phyloP scores from a whole-genome alignment of 1,140 invertebrate genomes.

The Plutomurus gul region DNA sequence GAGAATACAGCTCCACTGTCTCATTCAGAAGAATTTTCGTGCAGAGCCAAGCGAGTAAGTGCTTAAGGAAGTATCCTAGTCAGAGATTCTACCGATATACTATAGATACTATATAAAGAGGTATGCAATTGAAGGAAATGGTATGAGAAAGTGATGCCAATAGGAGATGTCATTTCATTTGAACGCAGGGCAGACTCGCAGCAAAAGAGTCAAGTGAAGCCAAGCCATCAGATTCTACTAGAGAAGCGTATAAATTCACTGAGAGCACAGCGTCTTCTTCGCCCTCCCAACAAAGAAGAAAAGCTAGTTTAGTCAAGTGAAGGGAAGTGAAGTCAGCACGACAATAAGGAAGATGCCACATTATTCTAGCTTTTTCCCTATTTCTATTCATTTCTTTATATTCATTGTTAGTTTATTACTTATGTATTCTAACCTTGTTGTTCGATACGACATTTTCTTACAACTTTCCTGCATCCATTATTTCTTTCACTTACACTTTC shows the following conservation, averaged over 20 bases:
- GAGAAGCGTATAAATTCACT: too few species aligned
- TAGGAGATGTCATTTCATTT: conserved; percentile 19
- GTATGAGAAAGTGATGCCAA: conserved; percentile 10
- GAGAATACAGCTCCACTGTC: background rate
- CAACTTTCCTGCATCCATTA: background rate
- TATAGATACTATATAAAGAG: background rate
- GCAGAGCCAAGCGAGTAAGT: too few species aligned
- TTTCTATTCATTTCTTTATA: background rate
- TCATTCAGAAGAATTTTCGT: background rate
- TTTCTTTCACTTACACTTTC: background rate
- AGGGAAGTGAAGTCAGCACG: too few species aligned
- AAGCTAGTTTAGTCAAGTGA: too few species aligned
- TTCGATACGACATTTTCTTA: background rate
- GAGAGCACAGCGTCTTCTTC: background rate
- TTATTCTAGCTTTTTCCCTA: background rate
- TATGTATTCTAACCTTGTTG: background rate
- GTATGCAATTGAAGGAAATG: background rate
- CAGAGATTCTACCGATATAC: background rate
- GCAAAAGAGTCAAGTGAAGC: too few species aligned
- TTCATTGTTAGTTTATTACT: conserved; percentile 11
- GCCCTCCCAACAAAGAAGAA: background rate
- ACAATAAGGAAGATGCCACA: conserved; percentile 12
- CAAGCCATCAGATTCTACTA: too few species aligned
- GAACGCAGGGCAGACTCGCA: background rate
- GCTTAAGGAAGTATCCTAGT: background rate